Evolutionary conservation across 2,888 invertebrate species (phyloP), one percentile per base, ranked within the genome.

Genomic region (Heliconius ethilla): DNA sequence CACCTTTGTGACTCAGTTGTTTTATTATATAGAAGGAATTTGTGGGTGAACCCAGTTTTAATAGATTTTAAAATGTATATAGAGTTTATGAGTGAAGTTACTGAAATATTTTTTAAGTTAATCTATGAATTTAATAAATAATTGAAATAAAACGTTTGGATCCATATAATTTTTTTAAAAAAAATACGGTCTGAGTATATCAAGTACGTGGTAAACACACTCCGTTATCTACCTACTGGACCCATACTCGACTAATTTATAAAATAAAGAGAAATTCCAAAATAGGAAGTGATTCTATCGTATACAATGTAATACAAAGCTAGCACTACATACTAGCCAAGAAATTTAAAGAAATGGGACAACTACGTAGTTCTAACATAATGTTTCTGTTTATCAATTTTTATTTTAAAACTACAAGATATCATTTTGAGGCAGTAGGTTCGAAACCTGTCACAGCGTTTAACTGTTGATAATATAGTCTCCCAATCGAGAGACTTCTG

Each of bases 271-370:
- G 1, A 73, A 62, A 62, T 33, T 18, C 0, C 2, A 13, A 59
- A 15, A 37, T 37, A 37, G 73, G 40, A 73, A 37, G 18, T 62
- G 25, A 73, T 59, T 37, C 59, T 33, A 59, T 62, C n/a, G 33
- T 37, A 62, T 25, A 37, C 29, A 73, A 73, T 62, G 25, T 15
- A n/a, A 73, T 73, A 73, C n/a, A 40, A 62, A 25, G 37, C 37
- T n/a, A 25, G 59, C 37, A 25, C 59, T 55, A 73, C n/a, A n/a
- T n/a, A n/a, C 45, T 45, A 45, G 72, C 59, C 72, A 73, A 73
- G 37, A 62, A 73, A 73, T 73, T 37, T 29, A 62, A 73, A 62
- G 37, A 62, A 73, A 62, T 73, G 40, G 45, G 51, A 67, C 75
- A 29, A 13, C 22, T 59, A 27, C 33, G 45, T 76, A 27, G 18